phyloP scores from a whole-genome alignment of 2,113 vertebrate species.

The Neolamprologus kungweensis region DNA sequence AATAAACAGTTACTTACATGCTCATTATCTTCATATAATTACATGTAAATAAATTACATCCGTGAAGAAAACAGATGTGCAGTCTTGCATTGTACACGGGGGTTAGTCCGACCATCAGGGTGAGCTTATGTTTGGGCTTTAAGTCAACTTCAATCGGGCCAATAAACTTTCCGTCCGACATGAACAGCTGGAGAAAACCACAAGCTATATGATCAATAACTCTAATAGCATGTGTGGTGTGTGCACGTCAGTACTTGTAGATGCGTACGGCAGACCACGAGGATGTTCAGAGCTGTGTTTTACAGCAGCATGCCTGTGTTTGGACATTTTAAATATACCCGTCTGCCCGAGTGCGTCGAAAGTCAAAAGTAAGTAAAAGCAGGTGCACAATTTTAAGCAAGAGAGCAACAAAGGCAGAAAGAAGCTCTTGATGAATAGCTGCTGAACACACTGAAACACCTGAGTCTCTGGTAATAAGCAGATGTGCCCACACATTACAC shows the following conservation, averaged over 20 bases:
- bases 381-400: not conserved
- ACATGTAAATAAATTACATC: not conserved
- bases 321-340: not conserved
- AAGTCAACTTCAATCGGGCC: not conserved
- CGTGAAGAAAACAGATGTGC: not conserved
- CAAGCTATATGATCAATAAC: not conserved
- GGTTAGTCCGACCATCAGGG: not conserved
- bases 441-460: slow-evolving; percentile 19
- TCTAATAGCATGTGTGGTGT: not conserved
- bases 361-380: not conserved
- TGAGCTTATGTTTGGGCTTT: not conserved
- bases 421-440: not conserved
- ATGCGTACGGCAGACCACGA: not conserved
- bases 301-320: not conserved
- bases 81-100: not conserved
- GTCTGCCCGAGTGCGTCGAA: not conserved
- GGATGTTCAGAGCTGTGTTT: slow-evolving; percentile 7
- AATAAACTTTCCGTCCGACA: not conserved
- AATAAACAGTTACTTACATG: not conserved
- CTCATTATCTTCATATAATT: not conserved
- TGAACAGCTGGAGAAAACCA: not conserved
- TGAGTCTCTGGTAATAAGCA: slow-evolving; percentile 36
- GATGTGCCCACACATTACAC: slow-evolving; percentile 18
- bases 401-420: not conserved
- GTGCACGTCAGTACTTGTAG: not conserved